Evolutionary conservation across 2,113 vertebrate genomes (phyloP).

Genomic region (Takifugu bimaculatus): DNA sequence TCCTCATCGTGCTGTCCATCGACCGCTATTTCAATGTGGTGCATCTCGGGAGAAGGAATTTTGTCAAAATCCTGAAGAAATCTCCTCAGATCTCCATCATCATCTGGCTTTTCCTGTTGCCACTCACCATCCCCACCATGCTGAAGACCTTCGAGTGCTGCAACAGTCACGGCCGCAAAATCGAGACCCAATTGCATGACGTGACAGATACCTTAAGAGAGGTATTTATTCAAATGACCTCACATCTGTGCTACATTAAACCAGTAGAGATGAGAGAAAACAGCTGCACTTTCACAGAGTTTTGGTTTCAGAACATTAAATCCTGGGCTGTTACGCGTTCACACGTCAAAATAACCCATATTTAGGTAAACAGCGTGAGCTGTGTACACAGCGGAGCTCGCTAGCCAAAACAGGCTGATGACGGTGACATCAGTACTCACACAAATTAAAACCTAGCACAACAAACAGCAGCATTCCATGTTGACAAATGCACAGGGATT

Average conservation of each 20-base stretch:
- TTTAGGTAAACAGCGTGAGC: no score
- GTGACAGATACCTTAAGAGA: slow-evolving; percentile 54
- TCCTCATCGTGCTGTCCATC: slow-evolving; percentile 74
- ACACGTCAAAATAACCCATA: no score
- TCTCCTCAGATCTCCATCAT: slow-evolving; percentile 54
- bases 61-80: slow-evolving; percentile 55
- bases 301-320: no score
- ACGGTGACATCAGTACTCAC: no score
- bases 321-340: no score
- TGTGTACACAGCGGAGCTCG: no score
- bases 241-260: not conserved
- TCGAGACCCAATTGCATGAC: not conserved
- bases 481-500: no score
- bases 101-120: slow-evolving; percentile 72
- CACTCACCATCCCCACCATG: slow-evolving; percentile 69
- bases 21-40: slow-evolving; percentile 80
- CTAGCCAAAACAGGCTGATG: no score
- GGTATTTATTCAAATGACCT: slow-evolving; percentile 9
- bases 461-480: no score
- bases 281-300: no score
- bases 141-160: slow-evolving; percentile 67
- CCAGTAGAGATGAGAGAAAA: no score
- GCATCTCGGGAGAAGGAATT: slow-evolving; percentile 65
- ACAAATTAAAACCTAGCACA: no score
- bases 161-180: slow-evolving; percentile 45